Percentiles rank a stretch among this genome's conserved stretches.
Conservation (phyloP, 2,113 vertebrate species). For the Grammomys dolichurus region DNA sequence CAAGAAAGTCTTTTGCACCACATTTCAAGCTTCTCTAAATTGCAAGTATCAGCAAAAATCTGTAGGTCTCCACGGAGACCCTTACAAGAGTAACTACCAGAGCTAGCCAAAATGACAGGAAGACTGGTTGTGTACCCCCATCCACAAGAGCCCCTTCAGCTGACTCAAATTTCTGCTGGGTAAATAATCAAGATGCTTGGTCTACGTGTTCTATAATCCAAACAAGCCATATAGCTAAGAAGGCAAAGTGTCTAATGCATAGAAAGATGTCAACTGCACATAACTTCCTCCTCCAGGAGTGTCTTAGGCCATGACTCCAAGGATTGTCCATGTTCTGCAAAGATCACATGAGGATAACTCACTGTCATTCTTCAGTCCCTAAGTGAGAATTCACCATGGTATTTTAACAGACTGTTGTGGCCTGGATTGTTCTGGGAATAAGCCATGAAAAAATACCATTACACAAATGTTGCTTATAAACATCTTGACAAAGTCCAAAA, state of each 20-base stretch:
- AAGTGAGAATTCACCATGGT: background rate
- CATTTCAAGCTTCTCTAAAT: slow-evolving; percentile 38
- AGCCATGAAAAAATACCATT: background rate
- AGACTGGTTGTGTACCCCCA: background rate
- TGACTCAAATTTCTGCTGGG: background rate
- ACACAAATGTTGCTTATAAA: background rate
- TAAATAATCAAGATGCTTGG: background rate
- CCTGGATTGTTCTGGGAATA: background rate
- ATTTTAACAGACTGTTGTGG: background rate
- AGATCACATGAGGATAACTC: background rate
- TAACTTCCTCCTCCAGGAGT: background rate
- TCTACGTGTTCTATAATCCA: background rate
- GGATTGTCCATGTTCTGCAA: background rate
- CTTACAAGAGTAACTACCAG: slow-evolving; percentile 17
- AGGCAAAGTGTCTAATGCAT: background rate
- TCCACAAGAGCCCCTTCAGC: background rate
- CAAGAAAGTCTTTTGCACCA: slow-evolving; percentile 19
- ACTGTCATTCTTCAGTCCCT: too few relatives aligned
- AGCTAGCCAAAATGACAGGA: slow-evolving; percentile 10
- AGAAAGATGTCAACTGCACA: background rate
- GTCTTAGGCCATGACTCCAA: background rate
- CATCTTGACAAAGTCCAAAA: background rate
- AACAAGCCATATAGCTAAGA: background rate
- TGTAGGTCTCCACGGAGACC: background rate
- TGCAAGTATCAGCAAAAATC: slow-evolving; percentile 56